These are phyloP conservation scores for Smittia sp. DNA, from an alignment of 2,888 invertebrate species.

Conservation along the genomic window DNA sequence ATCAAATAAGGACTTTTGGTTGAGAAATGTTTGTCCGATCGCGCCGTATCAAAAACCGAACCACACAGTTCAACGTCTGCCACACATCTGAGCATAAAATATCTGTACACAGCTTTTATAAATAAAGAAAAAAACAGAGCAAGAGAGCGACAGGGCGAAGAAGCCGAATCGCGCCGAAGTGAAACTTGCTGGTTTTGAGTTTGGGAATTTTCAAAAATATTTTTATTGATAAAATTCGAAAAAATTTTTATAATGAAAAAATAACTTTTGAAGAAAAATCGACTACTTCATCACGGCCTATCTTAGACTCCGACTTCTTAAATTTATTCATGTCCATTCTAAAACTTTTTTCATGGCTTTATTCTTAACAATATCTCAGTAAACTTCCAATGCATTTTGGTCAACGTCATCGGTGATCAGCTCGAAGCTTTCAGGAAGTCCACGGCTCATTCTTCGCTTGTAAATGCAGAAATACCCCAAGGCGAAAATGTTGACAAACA, in stretches of 20 bases:
- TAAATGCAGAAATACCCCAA: background rate
- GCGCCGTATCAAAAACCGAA: background rate
- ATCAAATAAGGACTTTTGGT: background rate
- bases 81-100: conserved; percentile 10
- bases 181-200: too few species aligned
- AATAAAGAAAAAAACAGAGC: background rate
- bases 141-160: background rate
- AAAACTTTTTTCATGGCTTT: too few species aligned
- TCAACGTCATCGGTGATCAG: background rate
- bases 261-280: too few species aligned
- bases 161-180: too few species aligned
- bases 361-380: too few species aligned
- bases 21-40: background rate
- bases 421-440: background rate
- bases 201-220: too few species aligned
- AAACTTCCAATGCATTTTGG: too few species aligned
- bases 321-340: too few species aligned
- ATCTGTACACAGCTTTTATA: conserved; percentile 1
- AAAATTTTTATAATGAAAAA: too few species aligned
- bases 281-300: too few species aligned
- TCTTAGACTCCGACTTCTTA: too few species aligned
- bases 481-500: background rate
- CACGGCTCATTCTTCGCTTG: background rate
- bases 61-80: background rate
- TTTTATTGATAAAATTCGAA: too few species aligned